phyloP scores from a whole-genome alignment of 2,797 vertebrate species.

The Halcyon badia region DNA sequence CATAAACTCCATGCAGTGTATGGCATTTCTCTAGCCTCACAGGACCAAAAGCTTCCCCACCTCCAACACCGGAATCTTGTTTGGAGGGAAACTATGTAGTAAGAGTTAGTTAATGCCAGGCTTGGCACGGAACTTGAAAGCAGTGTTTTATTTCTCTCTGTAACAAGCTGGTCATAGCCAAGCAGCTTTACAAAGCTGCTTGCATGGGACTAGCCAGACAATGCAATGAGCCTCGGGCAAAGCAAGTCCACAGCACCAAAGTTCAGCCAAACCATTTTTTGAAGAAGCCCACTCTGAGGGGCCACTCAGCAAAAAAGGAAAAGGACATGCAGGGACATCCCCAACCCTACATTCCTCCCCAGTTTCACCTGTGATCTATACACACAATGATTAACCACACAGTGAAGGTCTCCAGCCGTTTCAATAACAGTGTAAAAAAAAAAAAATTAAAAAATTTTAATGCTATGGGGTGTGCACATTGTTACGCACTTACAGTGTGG shows the following conservation, averaged over 20 bases:
- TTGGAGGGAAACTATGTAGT: background rate
- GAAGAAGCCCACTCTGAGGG: background rate
- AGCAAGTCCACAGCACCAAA: background rate
- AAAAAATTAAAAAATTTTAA: background rate
- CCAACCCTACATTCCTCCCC: background rate
- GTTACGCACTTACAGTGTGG: background rate
- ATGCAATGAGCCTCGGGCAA: background rate
- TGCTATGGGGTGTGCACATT: background rate
- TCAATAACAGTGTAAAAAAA: accelerated
- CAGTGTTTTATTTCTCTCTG: background rate
- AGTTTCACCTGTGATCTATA: background rate
- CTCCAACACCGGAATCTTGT: background rate
- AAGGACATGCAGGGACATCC: background rate
- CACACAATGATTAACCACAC: background rate
- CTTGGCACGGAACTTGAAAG: background rate
- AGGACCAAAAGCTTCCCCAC: background rate
- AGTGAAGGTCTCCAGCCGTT: background rate
- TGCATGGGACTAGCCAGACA: background rate
- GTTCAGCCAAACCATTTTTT: background rate
- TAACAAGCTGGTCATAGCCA: background rate
- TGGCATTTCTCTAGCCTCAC: accelerated
- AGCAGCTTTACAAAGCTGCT: background rate
- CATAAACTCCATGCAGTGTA: background rate
- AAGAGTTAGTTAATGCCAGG: background rate
- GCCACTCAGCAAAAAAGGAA: background rate